phyloP scores from a whole-genome alignment of 2,888 invertebrate genomes.

The Chloromyia formosa region DNA sequence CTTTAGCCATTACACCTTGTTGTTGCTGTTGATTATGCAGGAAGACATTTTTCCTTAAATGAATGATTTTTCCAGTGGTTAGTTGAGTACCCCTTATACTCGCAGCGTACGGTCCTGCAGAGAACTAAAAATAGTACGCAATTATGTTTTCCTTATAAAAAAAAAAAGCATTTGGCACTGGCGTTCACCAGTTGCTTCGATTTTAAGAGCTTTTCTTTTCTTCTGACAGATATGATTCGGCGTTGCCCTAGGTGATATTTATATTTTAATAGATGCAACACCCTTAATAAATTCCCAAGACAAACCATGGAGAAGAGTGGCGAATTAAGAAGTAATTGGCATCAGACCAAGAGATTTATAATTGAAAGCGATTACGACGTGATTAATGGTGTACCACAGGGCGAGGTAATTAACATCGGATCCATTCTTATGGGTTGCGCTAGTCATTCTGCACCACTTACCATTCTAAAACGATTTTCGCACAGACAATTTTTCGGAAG shows the following conservation, averaged over 20 bases:
- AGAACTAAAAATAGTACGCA: too few species aligned
- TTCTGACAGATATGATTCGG: too few species aligned
- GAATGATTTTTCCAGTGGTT: too few species aligned
- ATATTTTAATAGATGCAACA: too few species aligned
- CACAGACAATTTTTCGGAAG: not conserved
- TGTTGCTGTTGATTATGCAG: too few species aligned
- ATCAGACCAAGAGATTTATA: constrained; percentile 45
- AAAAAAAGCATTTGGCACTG: not conserved
- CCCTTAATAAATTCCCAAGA: not conserved
- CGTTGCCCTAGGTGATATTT: too few species aligned
- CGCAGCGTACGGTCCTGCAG: too few species aligned
- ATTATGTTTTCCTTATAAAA: not conserved
- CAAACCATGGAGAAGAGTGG: constrained; percentile 7
- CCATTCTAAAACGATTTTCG: constrained; percentile 3
- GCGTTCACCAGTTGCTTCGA: not conserved
- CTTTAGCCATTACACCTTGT: too few species aligned
- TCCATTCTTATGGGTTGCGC: not conserved
- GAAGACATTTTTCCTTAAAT: too few species aligned
- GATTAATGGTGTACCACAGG: constrained; percentile 46
- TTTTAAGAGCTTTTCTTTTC: too few species aligned
- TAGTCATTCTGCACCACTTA: not conserved
- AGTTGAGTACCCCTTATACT: too few species aligned
- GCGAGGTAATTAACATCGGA: constrained; percentile 35
- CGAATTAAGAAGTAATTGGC: constrained; percentile 42
- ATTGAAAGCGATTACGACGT: constrained; percentile 46